Conservation (phyloP, 2,797 vertebrate genomes). For the Neosilurus hyrtlii region DNA sequence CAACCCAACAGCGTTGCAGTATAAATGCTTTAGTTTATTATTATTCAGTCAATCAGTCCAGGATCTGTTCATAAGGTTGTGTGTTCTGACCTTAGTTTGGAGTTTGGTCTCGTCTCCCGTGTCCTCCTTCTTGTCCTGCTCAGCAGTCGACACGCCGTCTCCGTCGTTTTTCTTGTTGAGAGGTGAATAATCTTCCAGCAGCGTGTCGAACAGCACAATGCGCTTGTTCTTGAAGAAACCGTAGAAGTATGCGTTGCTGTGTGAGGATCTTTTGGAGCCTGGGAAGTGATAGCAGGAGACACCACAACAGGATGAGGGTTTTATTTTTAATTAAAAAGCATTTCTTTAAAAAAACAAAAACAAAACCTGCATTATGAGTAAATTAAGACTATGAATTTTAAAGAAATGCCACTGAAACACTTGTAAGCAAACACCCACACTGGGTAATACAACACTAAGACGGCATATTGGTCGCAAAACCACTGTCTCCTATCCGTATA, state of each 20-base stretch:
- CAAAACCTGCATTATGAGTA: neutral
- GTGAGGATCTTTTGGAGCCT: slow-evolving; percentile 98
- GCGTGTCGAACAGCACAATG: slow-evolving; percentile 95
- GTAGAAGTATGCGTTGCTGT: slow-evolving; percentile 99
- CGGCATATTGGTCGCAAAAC: neutral
- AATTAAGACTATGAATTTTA: neutral
- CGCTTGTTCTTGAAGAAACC: slow-evolving; percentile 99
- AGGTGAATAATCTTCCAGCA: slow-evolving; percentile 92
- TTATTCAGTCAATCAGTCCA: neutral
- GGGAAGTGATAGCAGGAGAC: slow-evolving; percentile 11
- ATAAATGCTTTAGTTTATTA: neutral
- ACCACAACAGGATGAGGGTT: neutral
- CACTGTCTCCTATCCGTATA: neutral
- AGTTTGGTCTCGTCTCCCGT: slow-evolving; percentile 78
- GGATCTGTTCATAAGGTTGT: neutral
- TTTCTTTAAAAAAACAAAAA: neutral
- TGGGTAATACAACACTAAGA: neutral
- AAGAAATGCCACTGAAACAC: neutral
- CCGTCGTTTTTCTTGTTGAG: slow-evolving; percentile 82
- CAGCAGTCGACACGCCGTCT: slow-evolving; percentile 58
- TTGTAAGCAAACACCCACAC: neutral
- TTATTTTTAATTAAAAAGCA: neutral
- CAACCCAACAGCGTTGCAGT: neutral
- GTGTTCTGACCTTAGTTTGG: slow-evolving; percentile 81
- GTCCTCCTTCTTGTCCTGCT: slow-evolving; percentile 66